A percentile compares a stretch with the other conserved stretches of the same genome.
Conservation (phyloP, 1,140 invertebrate species). For the Cepaea nemoralis region DNA sequence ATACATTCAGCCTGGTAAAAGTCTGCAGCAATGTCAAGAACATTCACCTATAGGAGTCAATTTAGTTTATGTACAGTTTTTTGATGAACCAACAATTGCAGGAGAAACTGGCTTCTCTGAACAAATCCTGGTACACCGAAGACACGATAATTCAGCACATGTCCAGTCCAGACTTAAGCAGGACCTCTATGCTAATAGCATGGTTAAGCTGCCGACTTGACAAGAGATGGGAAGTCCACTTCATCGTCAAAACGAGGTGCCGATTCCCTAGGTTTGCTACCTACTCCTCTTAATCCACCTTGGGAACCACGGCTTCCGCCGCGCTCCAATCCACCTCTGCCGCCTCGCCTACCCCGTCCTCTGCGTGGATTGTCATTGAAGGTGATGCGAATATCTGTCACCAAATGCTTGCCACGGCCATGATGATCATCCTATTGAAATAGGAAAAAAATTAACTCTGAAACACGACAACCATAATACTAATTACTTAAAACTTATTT, state of each 20-base stretch:
- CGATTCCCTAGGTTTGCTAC: constrained; percentile 72
- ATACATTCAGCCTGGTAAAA: too few species aligned
- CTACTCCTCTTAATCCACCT: constrained; percentile 50
- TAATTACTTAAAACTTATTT: too few species aligned
- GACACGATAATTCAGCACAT: neutral
- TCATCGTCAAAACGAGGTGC: constrained; percentile 95
- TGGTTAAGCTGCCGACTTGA: constrained; percentile 59
- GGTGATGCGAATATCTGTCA: constrained; percentile 64
- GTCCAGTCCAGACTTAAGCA: neutral
- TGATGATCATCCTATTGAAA: constrained; percentile 46
- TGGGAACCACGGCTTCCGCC: constrained; percentile 50
- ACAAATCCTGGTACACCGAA: constrained; percentile 22
- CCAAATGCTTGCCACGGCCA: constrained; percentile 52
- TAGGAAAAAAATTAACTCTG: neutral
- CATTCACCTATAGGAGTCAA: constrained; percentile 2
- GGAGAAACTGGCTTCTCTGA: neutral
- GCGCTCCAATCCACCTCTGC: constrained; percentile 42
- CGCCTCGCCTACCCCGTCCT: constrained; percentile 58
- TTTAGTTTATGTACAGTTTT: constrained; percentile 22
- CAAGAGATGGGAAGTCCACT: constrained; percentile 87
- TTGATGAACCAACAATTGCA: constrained; percentile 1
- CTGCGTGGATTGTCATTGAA: constrained; percentile 62
- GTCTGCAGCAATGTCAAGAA: too few species aligned
- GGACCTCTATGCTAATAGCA: constrained; percentile 37
- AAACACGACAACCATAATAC: too few species aligned